A percentile compares a stretch with the other conserved stretches of the same genome.
Evolutionary conservation across 2,113 vertebrate genomes (phyloP).

Genomic region (Struthidea cinerea): DNA sequence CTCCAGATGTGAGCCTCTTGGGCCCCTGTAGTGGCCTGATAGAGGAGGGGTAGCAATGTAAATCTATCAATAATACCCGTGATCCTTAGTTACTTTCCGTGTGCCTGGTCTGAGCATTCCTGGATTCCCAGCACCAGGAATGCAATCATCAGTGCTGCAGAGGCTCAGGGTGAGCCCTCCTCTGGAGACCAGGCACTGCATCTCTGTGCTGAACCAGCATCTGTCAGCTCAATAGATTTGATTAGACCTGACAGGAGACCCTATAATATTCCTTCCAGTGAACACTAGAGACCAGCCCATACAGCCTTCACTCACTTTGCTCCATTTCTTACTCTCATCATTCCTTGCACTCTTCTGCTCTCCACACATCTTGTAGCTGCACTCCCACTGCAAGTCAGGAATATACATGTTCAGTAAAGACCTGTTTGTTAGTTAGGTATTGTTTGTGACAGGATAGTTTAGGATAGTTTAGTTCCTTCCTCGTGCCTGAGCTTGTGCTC

Average conservation of each 20-base stretch:
- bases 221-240: background rate
- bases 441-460: background rate
- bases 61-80: background rate
- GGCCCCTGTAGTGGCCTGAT: background rate
- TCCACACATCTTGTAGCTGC: background rate
- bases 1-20: background rate
- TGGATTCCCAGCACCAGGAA: background rate
- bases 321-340: background rate
- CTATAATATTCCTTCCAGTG: background rate
- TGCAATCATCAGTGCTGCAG: background rate
- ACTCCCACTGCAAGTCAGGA: background rate
- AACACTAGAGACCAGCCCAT: background rate
- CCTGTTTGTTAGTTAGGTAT: background rate
- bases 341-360: background rate
- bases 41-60: background rate
- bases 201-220: background rate
- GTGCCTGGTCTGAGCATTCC: background rate
- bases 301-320: background rate
- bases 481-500: background rate
- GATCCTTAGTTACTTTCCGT: background rate
- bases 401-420: background rate
- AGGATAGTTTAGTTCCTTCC: background rate
- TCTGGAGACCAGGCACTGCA: background rate
- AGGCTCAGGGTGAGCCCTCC: background rate
- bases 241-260: background rate